phyloP scores from a whole-genome alignment of 2,113 vertebrate genomes.

The Sinocyclocheilus rhinocerous region DNA sequence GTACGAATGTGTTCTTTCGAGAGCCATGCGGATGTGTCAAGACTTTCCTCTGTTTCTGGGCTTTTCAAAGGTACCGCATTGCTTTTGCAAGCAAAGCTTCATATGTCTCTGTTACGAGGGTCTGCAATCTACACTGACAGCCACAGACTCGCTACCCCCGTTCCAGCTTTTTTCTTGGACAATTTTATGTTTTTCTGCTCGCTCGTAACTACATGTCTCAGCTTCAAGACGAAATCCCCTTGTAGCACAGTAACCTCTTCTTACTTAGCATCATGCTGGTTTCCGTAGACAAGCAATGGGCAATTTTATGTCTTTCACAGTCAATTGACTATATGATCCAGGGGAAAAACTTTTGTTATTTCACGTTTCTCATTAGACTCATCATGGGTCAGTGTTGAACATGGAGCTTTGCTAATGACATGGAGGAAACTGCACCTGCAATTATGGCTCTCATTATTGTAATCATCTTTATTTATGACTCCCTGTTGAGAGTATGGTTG shows the following conservation, averaged over 20 bases:
- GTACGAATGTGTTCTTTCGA: not conserved
- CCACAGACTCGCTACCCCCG: not conserved
- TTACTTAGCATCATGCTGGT: constrained; percentile 53
- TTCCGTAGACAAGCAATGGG: constrained; percentile 62
- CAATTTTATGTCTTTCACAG: constrained; percentile 71
- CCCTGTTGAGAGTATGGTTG: not conserved
- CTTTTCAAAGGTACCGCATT: not conserved
- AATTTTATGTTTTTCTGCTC: constrained; percentile 61
- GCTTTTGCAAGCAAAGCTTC: constrained; percentile 40
- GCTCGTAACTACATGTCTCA: constrained; percentile 55
- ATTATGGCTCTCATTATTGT: constrained; percentile 42
- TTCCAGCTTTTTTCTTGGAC: constrained; percentile 17
- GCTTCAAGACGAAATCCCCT: constrained; percentile 56
- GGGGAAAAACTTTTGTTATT: constrained; percentile 41
- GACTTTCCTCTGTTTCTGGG: constrained; percentile 23
- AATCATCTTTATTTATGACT: constrained; percentile 17
- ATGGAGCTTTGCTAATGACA: constrained; percentile 19
- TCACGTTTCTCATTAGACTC: constrained; percentile 38
- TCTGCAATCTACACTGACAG: constrained; percentile 37
- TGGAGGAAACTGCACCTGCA: constrained; percentile 34
- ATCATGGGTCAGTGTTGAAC: constrained; percentile 19
- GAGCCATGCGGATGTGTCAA: constrained; percentile 13
- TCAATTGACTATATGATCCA: constrained; percentile 64
- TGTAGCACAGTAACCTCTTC: constrained; percentile 63
- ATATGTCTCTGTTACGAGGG: constrained; percentile 31